phyloP scores from a whole-genome alignment of 2,888 invertebrate genomes.

The Steinernema carpocapsae region DNA sequence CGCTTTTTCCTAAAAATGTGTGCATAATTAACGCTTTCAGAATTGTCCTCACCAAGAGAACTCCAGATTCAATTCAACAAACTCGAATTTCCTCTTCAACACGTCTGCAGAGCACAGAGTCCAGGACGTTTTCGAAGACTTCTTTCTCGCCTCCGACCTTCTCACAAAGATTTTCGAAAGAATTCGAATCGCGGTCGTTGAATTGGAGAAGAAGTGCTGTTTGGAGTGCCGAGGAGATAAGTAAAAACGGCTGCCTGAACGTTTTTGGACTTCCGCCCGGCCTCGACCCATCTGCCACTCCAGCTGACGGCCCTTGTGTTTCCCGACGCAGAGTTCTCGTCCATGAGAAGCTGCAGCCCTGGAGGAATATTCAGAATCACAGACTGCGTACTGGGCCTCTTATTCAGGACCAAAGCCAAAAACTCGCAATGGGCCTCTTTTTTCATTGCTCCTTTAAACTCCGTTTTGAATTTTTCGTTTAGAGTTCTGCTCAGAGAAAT shows the following conservation, averaged over 20 bases:
- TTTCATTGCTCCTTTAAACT: not conserved
- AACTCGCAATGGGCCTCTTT: no score
- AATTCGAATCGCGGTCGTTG: constrained; percentile 85
- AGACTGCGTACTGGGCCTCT: not conserved
- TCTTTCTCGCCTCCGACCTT: no score
- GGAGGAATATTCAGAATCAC: not conserved
- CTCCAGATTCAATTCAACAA: not conserved
- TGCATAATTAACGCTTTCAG: not conserved
- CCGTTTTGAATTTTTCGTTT: not conserved
- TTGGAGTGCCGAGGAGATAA: constrained; percentile 87
- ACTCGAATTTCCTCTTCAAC: not conserved
- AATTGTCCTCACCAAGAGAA: not conserved
- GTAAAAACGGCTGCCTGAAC: constrained; percentile 52
- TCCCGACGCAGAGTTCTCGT: not conserved
- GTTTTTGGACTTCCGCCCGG: not conserved
- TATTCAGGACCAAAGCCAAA: not conserved
- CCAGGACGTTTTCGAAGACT: no score
- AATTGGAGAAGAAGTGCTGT: constrained; percentile 94
- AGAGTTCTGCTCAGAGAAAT: not conserved
- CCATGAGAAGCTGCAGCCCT: not conserved
- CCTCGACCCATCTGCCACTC: not conserved
- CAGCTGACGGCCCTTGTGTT: not conserved
- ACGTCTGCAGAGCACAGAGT: no score
- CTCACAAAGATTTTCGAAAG: not conserved
- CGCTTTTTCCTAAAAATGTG: not conserved